Evolutionary conservation across 2,888 invertebrate species (phyloP).

Genomic region (Tenthredo amoena): DNA sequence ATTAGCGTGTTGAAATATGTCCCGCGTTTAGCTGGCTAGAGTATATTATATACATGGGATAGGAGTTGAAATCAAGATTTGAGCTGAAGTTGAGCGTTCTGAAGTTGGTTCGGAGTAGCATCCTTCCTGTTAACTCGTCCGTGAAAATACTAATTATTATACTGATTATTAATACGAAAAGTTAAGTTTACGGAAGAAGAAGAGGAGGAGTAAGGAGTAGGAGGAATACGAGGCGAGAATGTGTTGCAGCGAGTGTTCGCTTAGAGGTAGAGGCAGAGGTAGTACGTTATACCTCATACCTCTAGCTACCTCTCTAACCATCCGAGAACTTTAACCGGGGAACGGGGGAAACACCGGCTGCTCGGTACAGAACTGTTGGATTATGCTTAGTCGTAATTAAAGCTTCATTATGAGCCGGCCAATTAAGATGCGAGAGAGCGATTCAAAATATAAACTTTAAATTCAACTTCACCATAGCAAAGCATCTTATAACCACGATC

Average conservation of each 20-base stretch:
- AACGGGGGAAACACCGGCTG: constrained; percentile 43
- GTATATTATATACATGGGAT: neutral
- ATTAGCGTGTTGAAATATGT: constrained; percentile 77
- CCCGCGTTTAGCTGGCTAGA: constrained; percentile 64
- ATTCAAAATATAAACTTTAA: constrained; percentile 49
- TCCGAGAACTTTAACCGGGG: constrained; percentile 59
- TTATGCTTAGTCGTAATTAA: constrained; percentile 64
- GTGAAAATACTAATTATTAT: constrained; percentile 78
- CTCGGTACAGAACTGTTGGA: constrained; percentile 59
- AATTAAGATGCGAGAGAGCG: constrained; percentile 53
- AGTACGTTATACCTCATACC: neutral
- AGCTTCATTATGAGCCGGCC: constrained; percentile 55
- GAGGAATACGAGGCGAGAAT: neutral
- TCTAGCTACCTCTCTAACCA: constrained; percentile 9
- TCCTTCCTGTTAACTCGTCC: constrained; percentile 77
- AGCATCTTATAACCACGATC: constrained; percentile 3
- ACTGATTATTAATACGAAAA: constrained; percentile 78
- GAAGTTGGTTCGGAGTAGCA: constrained; percentile 55
- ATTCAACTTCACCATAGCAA: neutral
- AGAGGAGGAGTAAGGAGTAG: neutral
- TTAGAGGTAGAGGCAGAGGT: neutral
- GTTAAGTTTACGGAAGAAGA: constrained; percentile 63
- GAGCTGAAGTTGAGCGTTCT: constrained; percentile 64
- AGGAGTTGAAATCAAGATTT: constrained; percentile 78
- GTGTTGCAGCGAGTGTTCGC: constrained; percentile 7